A percentile compares a stretch with the other conserved stretches of the same genome.
These are phyloP conservation scores for Drosophila kepulauana DNA, from an alignment of 1,140 invertebrate species.

Conservation along the genomic window DNA sequence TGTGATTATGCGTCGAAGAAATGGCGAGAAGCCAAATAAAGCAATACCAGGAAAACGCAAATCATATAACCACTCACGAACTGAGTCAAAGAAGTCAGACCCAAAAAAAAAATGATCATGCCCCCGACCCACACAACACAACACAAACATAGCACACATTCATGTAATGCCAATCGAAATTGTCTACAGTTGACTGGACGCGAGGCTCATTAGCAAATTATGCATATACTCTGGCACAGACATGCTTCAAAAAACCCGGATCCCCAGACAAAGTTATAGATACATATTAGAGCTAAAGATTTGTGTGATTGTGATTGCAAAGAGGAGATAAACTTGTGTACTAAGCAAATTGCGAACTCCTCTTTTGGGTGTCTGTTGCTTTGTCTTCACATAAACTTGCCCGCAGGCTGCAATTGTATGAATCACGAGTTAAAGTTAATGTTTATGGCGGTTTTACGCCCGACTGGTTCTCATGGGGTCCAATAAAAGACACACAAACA, in stretches of 20 bases:
- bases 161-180: conserved; percentile 55
- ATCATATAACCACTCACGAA: conserved; percentile 67
- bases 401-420: conserved; percentile 22
- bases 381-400: background rate
- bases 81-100: conserved; percentile 70
- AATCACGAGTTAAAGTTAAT: conserved; percentile 59
- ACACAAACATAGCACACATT: no score
- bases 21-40: conserved; percentile 48
- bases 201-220: conserved; percentile 75
- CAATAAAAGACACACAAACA: conserved; percentile 1
- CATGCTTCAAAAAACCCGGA: conserved; percentile 50
- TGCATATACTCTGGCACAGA: conserved; percentile 17
- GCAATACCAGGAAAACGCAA: conserved; percentile 64
- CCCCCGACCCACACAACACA: conserved; percentile 37
- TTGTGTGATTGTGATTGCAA: conserved; percentile 17
- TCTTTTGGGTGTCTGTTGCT: conserved; percentile 3
- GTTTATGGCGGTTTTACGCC: conserved; percentile 50
- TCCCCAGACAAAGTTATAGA: conserved; percentile 27
- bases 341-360: conserved; percentile 43
- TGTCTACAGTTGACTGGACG: conserved; percentile 68
- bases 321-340: no score
- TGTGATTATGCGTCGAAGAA: conserved; percentile 44
- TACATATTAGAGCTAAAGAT: conserved; percentile 16
- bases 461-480: conserved; percentile 46
- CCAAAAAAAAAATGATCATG: conserved; percentile 43